Evolutionary conservation across 2,797 vertebrate genomes (phyloP).

Genomic region (Cirrhinus mrigala): DNA sequence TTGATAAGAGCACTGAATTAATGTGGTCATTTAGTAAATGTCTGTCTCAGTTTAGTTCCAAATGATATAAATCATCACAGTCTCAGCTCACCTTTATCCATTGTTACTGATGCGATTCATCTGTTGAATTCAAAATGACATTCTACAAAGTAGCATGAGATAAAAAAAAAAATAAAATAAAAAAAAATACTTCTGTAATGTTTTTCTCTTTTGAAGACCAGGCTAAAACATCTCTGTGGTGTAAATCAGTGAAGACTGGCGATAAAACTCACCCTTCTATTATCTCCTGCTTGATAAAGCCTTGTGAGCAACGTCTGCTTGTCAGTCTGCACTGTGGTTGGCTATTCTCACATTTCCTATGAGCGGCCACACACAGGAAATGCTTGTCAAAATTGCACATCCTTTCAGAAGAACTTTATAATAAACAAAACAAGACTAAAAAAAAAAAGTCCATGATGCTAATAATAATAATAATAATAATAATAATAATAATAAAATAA

Average conservation of each 20-base stretch:
- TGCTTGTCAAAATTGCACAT: neutral
- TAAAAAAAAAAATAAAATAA: no score
- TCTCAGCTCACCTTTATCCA: neutral
- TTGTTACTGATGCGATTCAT: slow-evolving; percentile 10
- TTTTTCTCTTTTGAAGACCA: neutral
- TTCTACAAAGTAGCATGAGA: neutral
- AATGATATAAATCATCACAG: neutral
- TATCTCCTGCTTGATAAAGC: neutral
- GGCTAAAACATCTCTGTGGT: neutral
- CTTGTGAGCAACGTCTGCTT: neutral
- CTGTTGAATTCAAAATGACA: neutral
- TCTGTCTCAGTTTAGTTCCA: neutral
- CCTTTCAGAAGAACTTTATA: neutral
- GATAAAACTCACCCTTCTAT: neutral
- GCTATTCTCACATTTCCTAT: neutral
- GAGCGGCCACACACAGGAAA: neutral
- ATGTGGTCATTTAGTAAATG: neutral
- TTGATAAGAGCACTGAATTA: neutral
- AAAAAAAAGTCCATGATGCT: neutral
- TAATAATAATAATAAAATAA: neutral
- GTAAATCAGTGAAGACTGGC: neutral
- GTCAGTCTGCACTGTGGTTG: neutral
- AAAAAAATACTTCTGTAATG: neutral
- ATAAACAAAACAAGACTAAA: neutral
- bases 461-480: neutral